Evolutionary conservation across 2,888 invertebrate genomes (phyloP).

Genomic region (Chirona hameri): DNA sequence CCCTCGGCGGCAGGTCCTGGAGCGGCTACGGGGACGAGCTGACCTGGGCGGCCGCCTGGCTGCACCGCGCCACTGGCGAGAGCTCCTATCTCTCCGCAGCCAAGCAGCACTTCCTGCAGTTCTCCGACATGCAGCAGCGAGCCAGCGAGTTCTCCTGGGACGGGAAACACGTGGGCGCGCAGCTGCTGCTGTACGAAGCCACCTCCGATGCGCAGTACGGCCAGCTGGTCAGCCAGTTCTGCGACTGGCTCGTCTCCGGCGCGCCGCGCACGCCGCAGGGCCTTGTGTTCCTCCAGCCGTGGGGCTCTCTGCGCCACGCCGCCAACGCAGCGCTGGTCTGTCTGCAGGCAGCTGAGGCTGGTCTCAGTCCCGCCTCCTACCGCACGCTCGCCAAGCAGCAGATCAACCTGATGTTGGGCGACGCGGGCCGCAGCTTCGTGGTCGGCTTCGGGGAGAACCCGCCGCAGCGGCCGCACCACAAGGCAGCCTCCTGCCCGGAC

Average conservation of each 20-base stretch:
- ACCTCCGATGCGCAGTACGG: constrained; percentile 48
- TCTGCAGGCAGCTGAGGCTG: constrained; percentile 48
- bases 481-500: constrained; percentile 56
- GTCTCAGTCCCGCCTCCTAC: constrained; percentile 43
- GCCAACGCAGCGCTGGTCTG: constrained; percentile 57
- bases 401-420: constrained; percentile 56
- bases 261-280: constrained; percentile 55
- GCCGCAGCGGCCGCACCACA: constrained; percentile 55
- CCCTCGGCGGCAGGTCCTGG: constrained; percentile 44
- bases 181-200: constrained; percentile 41
- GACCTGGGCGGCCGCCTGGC: constrained; percentile 57
- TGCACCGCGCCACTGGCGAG: constrained; percentile 54
- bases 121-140: constrained; percentile 44
- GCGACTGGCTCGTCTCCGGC: constrained; percentile 51
- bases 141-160: constrained; percentile 55
- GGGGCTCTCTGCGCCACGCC: constrained; percentile 55
- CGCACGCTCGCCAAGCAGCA: constrained; percentile 54
- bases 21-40: constrained; percentile 57
- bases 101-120: constrained; percentile 38
- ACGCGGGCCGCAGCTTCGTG: constrained; percentile 54
- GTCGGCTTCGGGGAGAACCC: constrained; percentile 56
- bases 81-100: constrained; percentile 52
- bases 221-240: constrained; percentile 51
- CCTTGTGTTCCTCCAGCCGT: constrained; percentile 54
- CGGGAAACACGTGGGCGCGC: constrained; percentile 54